Base-by-base conservation (phyloP, 1,140 invertebrate genomes). In the Harlomillsia oculata region DNA sequence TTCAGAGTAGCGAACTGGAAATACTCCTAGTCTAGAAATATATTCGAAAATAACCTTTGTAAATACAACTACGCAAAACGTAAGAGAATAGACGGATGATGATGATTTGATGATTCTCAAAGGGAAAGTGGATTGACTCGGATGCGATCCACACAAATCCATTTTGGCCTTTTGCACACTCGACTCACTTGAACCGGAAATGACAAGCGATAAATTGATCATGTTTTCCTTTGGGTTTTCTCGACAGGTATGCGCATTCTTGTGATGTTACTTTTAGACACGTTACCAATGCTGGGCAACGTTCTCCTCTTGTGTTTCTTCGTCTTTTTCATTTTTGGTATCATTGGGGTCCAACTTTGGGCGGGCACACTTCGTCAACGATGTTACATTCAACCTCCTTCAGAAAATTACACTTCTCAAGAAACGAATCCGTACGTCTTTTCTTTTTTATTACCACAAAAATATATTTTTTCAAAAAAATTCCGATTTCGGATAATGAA, bases 271-370 rank as follows among this genome's bases (percentile, higher is more conserved):
- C 79, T 99, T n/a, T 77, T 99, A 66, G 96, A 99, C 72, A 99
- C 96, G 2, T 78, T 99, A 54, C 96, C 96, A 1, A 99, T 99
- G 96, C 74, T 99, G 66, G 96, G 96, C 45, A 99, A 99, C 74
- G 97, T 99, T 26, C 77, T 99, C 50, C 78, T 99, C 36, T 76
- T 99, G 36, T 99, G 96, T 76, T 99, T 99, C 78, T 99, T 99
- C 77, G 95, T 99, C 34, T 99, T 99, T 81, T 99, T 99, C 80
- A 99, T 99, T 70, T 99, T 99, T 71, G 96, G 97, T 41, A 99
- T 99, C 68, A 89, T 99, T 58, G 97, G 96, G 1, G 97, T 99
- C 13, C 97, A 99, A 72, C 77, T 99, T 11, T 99, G 97, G 97
- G 89, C 96, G 68, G 96, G 96, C 4, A 87, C 97, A 30, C 75